These are phyloP conservation scores for Epirrita christyi DNA, from an alignment of 2,888 invertebrate genomes.

Conservation along the genomic window DNA sequence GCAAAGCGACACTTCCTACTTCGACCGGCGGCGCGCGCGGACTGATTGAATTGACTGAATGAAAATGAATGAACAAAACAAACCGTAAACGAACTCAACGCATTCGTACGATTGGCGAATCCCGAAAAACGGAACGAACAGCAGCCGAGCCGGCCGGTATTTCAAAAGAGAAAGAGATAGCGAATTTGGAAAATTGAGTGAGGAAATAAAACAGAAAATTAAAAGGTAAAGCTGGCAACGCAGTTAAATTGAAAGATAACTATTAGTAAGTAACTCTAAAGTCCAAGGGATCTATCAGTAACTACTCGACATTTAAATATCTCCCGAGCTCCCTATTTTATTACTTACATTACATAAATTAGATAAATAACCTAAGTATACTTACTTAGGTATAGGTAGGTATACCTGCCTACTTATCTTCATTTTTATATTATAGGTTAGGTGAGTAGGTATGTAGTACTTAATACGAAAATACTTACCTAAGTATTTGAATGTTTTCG, in stretches of 20 bases:
- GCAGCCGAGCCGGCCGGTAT: constrained; percentile 12
- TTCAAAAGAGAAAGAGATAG: constrained; percentile 17
- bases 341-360: no score
- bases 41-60: constrained; percentile 57
- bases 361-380: no score
- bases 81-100: background rate
- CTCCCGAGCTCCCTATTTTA: no score
- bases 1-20: constrained; percentile 52
- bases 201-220: constrained; percentile 22
- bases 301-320: no score
- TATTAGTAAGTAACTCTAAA: constrained; percentile 9
- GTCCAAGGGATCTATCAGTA: no score
- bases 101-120: constrained; percentile 16
- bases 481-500: no score
- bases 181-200: constrained; percentile 1
- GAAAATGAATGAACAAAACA: constrained; percentile 35
- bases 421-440: no score
- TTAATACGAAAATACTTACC: no score
- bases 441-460: no score
- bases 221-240: no score
- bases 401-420: no score
- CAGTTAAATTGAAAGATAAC: constrained; percentile 12
- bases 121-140: constrained; percentile 16
- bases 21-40: constrained; percentile 61
- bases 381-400: no score